Percentiles rank a stretch among this genome's conserved stretches.
Evolutionary conservation across 2,888 invertebrate genomes (phyloP).

Genomic region (Leptogaster cylindrica): DNA sequence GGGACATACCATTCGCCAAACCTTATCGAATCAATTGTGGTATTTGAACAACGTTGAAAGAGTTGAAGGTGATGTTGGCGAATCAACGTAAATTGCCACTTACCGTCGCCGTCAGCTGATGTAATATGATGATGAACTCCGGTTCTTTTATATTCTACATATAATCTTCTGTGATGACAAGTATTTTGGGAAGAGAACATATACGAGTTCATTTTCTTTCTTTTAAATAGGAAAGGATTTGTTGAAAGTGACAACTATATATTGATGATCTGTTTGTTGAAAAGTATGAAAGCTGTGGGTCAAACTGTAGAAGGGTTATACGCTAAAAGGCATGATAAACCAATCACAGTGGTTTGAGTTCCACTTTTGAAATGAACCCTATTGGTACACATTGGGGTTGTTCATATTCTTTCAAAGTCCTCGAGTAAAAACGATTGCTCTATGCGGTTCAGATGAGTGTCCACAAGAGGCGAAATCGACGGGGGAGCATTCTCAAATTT

Average conservation of each 20-base stretch:
- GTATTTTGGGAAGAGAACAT: too few species aligned
- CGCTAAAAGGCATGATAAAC: background rate
- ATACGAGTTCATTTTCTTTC: too few species aligned
- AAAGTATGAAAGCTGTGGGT: background rate
- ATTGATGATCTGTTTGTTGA: background rate
- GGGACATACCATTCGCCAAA: background rate
- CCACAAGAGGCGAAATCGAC: background rate
- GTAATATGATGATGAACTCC: background rate
- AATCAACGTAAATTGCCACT: background rate
- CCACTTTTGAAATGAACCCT: background rate
- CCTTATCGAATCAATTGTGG: background rate
- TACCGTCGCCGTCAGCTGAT: background rate
- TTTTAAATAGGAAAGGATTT: too few species aligned
- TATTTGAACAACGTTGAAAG: background rate
- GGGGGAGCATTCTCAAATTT: background rate
- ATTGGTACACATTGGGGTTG: background rate
- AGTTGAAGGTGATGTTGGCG: background rate
- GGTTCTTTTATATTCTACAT: too few species aligned
- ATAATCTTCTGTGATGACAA: too few species aligned
- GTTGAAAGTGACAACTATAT: too few species aligned
- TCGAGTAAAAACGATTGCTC: too few species aligned
- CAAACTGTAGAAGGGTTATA: background rate
- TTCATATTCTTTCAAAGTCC: background rate
- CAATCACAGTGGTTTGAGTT: conserved; percentile 5
- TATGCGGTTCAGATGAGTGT: too few species aligned